Base-by-base conservation (phyloP, 1,140 invertebrate genomes). In the Acromyrmex echinatior region DNA sequence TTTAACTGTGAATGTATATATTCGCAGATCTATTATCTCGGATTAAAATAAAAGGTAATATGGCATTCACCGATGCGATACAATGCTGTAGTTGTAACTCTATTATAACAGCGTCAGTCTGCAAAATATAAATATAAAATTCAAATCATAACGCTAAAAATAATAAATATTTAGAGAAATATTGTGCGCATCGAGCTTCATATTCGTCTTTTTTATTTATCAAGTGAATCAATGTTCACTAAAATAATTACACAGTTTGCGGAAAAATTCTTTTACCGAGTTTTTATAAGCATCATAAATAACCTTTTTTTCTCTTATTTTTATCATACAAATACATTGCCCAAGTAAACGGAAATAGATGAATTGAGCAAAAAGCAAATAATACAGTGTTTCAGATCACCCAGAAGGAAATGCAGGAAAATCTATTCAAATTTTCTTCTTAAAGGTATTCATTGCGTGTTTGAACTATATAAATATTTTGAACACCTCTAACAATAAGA, bases 31-130 rank as follows among this genome's bases (percentile, higher is more conserved):
- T 35, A 68, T 68, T 68, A 45, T 39, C 35, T 68, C 65, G 65
- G 35, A 68, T 68, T 68, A 49, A 68, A 68, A 68, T 68, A 68
- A 25, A 68, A 68, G 18, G 14, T 68, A 68, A 68, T 21, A 45
- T 3, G 7, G 10, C 35, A 45, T 45, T 49, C 35, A 21, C 35
- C 4, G 4, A 49, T 21, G 31, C n/a, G 10, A 45, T 10, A 3
- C 18, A 45, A 45, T 12, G n/a, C 5, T 12, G 65, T 4, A 68
- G n/a, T 68, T 66, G 10, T 66, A 66, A 66, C 10, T 66, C 6
- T 2, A 21, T 39, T 68, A 68, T 14, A 14, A 39, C 31, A n/a
- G 65, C 1, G 9, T 21, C n/a, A 4, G 4, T 45, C 18, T 12
- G 18, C 4, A 66, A 66, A 68, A 68, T 21, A 49, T n/a, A 68